phyloP scores from a whole-genome alignment of 2,888 invertebrate genomes.

The Amphipyra berbera region DNA sequence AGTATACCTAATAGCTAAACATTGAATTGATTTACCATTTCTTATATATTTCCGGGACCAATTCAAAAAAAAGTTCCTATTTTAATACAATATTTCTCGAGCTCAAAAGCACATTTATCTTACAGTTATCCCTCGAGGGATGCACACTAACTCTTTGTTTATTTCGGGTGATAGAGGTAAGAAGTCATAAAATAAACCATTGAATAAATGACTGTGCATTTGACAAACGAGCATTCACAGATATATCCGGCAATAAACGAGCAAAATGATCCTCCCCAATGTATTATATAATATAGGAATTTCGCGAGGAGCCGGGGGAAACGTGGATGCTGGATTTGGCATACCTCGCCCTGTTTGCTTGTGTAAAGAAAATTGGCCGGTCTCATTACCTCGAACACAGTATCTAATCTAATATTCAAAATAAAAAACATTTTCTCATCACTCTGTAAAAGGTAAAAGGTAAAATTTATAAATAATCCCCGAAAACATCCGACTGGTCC shows the following conservation, averaged over 20 bases:
- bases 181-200: constrained; percentile 75
- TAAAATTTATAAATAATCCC: constrained; percentile 16
- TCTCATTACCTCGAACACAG: constrained; percentile 12
- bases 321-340: constrained; percentile 78
- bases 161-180: constrained; percentile 62
- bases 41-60: constrained; percentile 17
- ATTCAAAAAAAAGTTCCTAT: constrained; percentile 29
- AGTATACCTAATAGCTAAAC: too few relatives aligned
- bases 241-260: constrained; percentile 86
- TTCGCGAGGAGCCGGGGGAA: constrained; percentile 80
- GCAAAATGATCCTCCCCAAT: constrained; percentile 86
- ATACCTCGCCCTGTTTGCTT: constrained; percentile 71
- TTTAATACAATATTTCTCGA: constrained; percentile 55
- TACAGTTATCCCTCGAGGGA: constrained; percentile 52
- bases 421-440: constrained; percentile 8
- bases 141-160: constrained; percentile 64
- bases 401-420: constrained; percentile 15
- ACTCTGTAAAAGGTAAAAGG: constrained; percentile 11
- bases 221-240: constrained; percentile 88
- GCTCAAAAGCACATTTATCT: constrained; percentile 61
- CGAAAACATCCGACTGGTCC: constrained; percentile 5
- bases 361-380: constrained; percentile 52
- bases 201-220: constrained; percentile 88
- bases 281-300: constrained; percentile 86
- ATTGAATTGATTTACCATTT: background rate